Conservation (phyloP, 2,113 vertebrate genomes). For the Proterorhinus semilunaris region DNA sequence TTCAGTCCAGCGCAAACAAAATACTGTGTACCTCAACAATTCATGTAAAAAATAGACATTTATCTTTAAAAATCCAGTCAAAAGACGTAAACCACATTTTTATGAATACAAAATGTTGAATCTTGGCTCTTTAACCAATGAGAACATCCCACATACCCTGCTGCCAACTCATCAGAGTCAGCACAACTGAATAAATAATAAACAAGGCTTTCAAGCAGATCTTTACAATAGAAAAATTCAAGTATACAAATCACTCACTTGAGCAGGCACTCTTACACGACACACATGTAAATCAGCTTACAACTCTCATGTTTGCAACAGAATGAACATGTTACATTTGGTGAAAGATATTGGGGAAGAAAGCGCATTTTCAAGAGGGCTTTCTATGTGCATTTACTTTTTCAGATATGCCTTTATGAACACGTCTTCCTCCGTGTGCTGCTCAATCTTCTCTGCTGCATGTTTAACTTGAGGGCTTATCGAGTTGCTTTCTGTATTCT, state of each 20-base stretch:
- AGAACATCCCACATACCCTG: conserved; percentile 47
- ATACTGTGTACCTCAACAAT: conserved; percentile 28
- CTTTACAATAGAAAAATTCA: conserved; percentile 71
- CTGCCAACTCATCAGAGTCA: conserved; percentile 58
- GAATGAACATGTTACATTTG: conserved; percentile 14
- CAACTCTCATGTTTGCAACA: conserved; percentile 7
- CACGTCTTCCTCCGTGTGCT: conserved; percentile 17
- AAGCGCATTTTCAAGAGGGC: conserved; percentile 1
- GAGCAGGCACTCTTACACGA: neutral
- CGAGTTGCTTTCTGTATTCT: conserved; percentile 19
- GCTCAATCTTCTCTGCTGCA: conserved; percentile 12
- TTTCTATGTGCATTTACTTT: conserved; percentile 27
- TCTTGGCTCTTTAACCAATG: conserved; percentile 45
- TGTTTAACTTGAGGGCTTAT: conserved; percentile 11
- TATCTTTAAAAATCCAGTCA: conserved; percentile 45
- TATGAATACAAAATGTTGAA: conserved; percentile 60
- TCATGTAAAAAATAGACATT: conserved; percentile 67
- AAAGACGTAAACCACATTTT: conserved; percentile 57
- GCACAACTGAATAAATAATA: conserved; percentile 85
- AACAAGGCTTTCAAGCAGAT: conserved; percentile 38
- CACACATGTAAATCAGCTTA: conserved; percentile 9
- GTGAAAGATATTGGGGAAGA: conserved; percentile 6
- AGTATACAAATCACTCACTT: conserved; percentile 58
- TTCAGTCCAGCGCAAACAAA: conserved; percentile 35
- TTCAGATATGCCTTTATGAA: conserved; percentile 30